Percentiles rank a stretch among this genome's conserved stretches.
Evolutionary conservation across 2,113 vertebrate genomes (phyloP).

Genomic region (Gnathonemus echidnorhynchus): DNA sequence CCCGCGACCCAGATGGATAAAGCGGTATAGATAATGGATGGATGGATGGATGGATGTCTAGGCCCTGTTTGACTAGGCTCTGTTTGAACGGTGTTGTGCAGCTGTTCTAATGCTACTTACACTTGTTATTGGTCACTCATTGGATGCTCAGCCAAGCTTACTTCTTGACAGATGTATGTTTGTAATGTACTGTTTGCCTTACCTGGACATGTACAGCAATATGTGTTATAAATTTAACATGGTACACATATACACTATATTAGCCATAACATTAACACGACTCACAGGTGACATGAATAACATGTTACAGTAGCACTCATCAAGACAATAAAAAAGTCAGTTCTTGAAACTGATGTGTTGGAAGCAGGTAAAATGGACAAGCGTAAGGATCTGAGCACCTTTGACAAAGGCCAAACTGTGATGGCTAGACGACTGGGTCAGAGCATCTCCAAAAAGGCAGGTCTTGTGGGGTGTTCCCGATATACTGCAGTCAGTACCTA

Average conservation of each 20-base stretch:
- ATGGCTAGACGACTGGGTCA: background rate
- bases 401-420: background rate
- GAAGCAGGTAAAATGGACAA: background rate
- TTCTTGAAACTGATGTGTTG: background rate
- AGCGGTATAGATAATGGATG: too few species aligned
- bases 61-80: background rate
- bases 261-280: background rate
- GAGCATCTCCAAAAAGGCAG: background rate
- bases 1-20: too few species aligned
- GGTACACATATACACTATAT: background rate
- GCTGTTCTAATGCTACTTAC: background rate
- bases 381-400: background rate
- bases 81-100: background rate
- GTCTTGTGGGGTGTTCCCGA: background rate
- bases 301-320: background rate
- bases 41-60: background rate
- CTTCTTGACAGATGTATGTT: background rate
- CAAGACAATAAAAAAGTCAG: background rate
- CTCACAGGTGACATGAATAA: background rate
- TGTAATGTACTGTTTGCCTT: background rate
- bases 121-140: background rate
- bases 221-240: background rate
- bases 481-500: background rate
- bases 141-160: background rate
- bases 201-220: background rate